Conservation (phyloP, 2,113 vertebrate genomes). For the Isichthys henryi region DNA sequence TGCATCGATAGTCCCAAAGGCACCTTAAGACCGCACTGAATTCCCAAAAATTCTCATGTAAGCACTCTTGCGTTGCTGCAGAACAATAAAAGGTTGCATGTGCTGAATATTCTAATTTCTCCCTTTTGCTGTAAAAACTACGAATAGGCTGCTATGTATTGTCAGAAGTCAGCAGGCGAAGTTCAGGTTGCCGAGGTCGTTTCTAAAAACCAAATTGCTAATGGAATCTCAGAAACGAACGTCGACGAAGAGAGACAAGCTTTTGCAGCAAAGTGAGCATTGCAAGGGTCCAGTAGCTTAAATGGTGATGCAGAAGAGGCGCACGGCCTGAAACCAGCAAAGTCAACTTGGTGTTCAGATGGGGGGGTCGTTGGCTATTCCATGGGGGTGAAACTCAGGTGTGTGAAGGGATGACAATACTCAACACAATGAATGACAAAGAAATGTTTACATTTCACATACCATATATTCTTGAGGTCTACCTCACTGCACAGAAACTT, state of each 20-base stretch:
- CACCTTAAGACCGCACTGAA: not conserved
- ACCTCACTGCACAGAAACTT: not conserved
- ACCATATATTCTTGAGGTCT: not conserved
- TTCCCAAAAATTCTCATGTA: not conserved
- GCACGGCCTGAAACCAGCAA: not conserved
- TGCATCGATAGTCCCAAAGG: not conserved
- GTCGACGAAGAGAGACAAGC: not conserved
- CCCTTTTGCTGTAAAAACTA: not conserved
- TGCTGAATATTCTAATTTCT: not conserved
- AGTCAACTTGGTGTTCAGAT: not conserved
- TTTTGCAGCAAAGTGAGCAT: not conserved
- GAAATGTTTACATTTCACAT: not conserved
- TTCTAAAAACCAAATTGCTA: not conserved
- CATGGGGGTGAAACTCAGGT: not conserved
- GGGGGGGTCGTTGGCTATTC: not conserved
- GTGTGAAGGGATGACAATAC: not conserved
- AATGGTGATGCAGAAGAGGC: not conserved
- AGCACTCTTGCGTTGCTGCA: not conserved
- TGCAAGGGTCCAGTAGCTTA: not conserved
- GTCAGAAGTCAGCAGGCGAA: not conserved
- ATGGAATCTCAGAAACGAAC: not conserved
- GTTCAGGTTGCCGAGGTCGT: not conserved
- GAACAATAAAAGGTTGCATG: not conserved
- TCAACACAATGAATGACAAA: not conserved
- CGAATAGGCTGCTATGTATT: not conserved